Percentiles rank a stretch among this genome's conserved stretches.
Conservation (phyloP, 2,113 vertebrate genomes). For the Aramus guarauna region DNA sequence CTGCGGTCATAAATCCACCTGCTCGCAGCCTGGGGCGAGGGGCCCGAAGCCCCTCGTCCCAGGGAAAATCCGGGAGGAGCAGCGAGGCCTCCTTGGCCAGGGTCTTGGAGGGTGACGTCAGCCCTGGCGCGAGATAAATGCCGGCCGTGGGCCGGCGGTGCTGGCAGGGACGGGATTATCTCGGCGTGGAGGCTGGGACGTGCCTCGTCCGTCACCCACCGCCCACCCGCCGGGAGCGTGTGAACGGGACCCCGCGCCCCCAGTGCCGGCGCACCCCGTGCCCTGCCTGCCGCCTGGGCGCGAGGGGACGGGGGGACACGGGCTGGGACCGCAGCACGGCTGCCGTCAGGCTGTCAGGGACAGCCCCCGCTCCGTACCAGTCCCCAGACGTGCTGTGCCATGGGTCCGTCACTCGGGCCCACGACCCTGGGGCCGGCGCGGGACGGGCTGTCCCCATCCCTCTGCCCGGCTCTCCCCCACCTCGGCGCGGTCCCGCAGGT, state of each 20-base stretch:
- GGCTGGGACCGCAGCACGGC: not conserved
- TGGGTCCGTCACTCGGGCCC: rapidly evolving
- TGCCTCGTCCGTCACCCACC: not conserved
- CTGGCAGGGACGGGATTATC: not conserved
- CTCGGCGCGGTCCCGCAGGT: rapidly evolving
- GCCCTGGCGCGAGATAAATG: not conserved
- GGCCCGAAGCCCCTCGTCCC: not conserved
- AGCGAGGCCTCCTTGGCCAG: not conserved
- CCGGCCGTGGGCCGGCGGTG: rapidly evolving
- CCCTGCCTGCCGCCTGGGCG: not conserved
- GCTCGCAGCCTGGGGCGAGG: not conserved
- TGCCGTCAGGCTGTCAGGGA: rapidly evolving
- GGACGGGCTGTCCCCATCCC: rapidly evolving
- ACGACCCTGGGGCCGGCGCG: rapidly evolving
- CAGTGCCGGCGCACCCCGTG: rapidly evolving
- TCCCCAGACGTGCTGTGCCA: not conserved
- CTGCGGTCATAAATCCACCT: constrained; percentile 53
- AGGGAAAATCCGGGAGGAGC: constrained; percentile 8
- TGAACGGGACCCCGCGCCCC: not conserved
- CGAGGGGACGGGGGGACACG: not conserved
- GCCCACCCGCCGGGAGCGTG: rapidly evolving
- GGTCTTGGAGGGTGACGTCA: constrained; percentile 27
- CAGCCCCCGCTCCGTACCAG: not conserved
- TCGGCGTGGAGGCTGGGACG: not conserved
- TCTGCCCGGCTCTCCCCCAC: not conserved